Base-by-base conservation (phyloP, 2,888 invertebrate species). In the Ramazzottius varieornatus region DNA sequence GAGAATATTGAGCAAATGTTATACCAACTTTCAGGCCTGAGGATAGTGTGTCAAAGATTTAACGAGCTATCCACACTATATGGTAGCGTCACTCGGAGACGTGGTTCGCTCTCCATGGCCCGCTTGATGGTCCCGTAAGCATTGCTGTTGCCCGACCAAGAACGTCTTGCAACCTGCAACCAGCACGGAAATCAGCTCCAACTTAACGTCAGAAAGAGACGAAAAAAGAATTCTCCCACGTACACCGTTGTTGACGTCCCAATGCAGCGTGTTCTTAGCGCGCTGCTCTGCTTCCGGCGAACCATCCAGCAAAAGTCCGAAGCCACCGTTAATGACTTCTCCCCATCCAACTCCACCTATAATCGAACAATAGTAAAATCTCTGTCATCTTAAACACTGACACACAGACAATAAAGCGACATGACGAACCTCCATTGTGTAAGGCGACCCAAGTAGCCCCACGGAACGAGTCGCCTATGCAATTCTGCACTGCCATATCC, bases 191-290 rank as follows among this genome's bases (percentile, higher is more conserved):
- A n/a, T n/a, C n/a, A n/a, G 20, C 13, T 32, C 32, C 46, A 54
- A 64, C 63, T 66, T 66, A 73, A 32, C n/a, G n/a, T 65, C 40
- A 32, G 33, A 67, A 72, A 73, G 70, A 46, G n/a, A n/a, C n/a
- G n/a, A n/a, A n/a, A n/a, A n/a, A n/a, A n/a, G n/a, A n/a, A n/a
- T n/a, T n/a, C n/a, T n/a, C n/a, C n/a, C 67, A 66, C 78, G 74
- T 69, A 82, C 81, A 67, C 82, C 82, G 72, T 82, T 82, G 46
- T 78, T 75, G 1, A 83, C 82, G 73, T 82, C 82, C 82, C 82
- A 82, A 16, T 74, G 71, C 20, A 83, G 73, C 78, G 82, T 78
- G 63, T 72, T 69, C 63, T 72, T 71, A 1, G 81, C 80, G 64
- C 77, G 74, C 1, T 73, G 68, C 20, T 73, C 76, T 2, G 80